Evolutionary conservation across 2,888 invertebrate species (phyloP).

Genomic region (Ectemnius cavifrons): DNA sequence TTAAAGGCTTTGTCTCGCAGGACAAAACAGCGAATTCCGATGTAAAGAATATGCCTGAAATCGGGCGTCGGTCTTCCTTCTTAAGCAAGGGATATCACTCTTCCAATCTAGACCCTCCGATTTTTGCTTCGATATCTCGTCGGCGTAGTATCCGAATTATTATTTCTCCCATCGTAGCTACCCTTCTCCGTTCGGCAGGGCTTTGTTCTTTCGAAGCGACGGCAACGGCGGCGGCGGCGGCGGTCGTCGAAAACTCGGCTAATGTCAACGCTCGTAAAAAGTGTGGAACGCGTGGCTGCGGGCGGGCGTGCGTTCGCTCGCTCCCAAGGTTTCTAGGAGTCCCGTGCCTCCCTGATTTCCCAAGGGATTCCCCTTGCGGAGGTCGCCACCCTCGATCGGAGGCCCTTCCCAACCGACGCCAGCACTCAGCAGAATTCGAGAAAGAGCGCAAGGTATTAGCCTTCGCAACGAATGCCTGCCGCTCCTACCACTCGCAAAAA

Average conservation of each 20-base stretch:
- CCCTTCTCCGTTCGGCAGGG: not conserved
- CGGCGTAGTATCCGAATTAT: not conserved
- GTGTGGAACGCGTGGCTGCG: constrained; percentile 45
- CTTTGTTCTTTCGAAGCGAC: constrained; percentile 1
- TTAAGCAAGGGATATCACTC: too few relatives aligned
- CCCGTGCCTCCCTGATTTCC: constrained; percentile 74
- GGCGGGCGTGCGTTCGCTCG: constrained; percentile 46
- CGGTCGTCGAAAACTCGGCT: constrained; percentile 25
- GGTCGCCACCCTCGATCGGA: constrained; percentile 49
- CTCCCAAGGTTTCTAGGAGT: constrained; percentile 31
- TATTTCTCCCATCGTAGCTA: not conserved
- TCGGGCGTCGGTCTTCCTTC: too few relatives aligned
- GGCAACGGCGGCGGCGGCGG: not conserved
- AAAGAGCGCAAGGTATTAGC: constrained; percentile 3
- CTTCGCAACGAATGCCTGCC: not conserved
- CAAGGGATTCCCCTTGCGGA: constrained; percentile 65
- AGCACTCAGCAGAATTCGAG: constrained; percentile 6
- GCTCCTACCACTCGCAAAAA: not conserved
- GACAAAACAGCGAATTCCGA: too few relatives aligned
- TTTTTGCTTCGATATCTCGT: not conserved
- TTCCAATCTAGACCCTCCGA: too few relatives aligned
- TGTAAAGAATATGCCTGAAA: too few relatives aligned
- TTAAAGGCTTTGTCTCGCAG: too few relatives aligned
- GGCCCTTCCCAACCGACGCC: constrained; percentile 44
- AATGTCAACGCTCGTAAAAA: constrained; percentile 55